Base-by-base conservation (phyloP, 2,113 vertebrate species). In the Rhipidura dahli region DNA sequence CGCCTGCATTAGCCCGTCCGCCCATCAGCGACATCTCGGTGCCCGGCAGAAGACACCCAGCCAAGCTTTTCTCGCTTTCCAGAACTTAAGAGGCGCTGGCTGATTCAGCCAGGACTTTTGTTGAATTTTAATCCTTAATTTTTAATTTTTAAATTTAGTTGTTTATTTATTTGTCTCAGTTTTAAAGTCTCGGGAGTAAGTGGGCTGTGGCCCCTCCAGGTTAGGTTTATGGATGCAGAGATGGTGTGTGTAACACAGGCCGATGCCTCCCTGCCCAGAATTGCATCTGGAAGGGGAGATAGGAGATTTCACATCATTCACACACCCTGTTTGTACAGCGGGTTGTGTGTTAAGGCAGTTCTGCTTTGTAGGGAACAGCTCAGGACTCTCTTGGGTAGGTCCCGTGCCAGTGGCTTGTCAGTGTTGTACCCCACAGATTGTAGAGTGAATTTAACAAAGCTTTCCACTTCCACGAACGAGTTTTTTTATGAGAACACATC, bases 11-110 rank as follows among this genome's bases (percentile, higher is more conserved):
- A n/a, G 57, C 14, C 33, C 1, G 1, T 12, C 17, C 22, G 53
- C 13, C 45, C 19, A 0, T 22, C 5, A 53, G 10, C 27, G 16
- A 1, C 3, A 57, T 16, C 44, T n/a, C 3, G 1, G 1, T 30
- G 27, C 10, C 37, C 12, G 39, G 39, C 39, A 23, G 10, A 53
- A 64, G 15, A 24, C 27, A 4, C 33, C 11, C 13, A 9, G 26
- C 24, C 1, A 3, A 61, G 35, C 53, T 42, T 61, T 21, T 13
- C 6, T 24, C 15, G 24, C 64, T 11, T 56, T 30, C 23, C 78
- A 13, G 35, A 50, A 13, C 31, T 53, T 31, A 19, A 17, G 26
- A 59, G 35, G 49, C 21, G 4, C 37, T 33, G 23, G 13, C 9
- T 69, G 42, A 50, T 16, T 45, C 5, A 19, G 28, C 6, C 23